Conservation (phyloP, 2,888 invertebrate species). For the Zootermopsis nevadensis region DNA sequence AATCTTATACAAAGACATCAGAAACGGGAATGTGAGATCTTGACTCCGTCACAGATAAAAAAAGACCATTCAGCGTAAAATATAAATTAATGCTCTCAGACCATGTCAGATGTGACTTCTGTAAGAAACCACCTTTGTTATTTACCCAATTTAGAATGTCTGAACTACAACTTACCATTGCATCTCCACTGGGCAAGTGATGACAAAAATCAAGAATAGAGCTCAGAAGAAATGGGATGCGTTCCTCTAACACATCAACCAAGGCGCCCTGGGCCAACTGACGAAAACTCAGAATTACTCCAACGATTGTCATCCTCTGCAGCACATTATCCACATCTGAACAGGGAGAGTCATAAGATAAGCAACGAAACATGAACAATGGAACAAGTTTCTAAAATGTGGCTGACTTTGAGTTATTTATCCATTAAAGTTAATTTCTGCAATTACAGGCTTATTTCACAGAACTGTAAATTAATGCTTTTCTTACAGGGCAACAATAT, state of each 20-base stretch:
- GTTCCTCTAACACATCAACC: constrained; percentile 90
- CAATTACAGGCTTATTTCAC: background rate
- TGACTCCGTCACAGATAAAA: too few relatives aligned
- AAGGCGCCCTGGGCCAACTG: constrained; percentile 94
- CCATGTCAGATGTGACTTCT: too few relatives aligned
- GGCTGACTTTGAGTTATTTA: background rate
- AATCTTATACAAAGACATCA: too few relatives aligned
- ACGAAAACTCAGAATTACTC: constrained; percentile 96
- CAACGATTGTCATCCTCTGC: constrained; percentile 97
- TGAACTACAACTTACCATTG: constrained; percentile 63
- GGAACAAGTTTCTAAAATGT: background rate
- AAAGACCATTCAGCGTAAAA: too few relatives aligned
- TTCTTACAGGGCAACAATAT: background rate
- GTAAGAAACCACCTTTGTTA: too few relatives aligned
- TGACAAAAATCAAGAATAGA: constrained; percentile 95
- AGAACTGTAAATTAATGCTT: background rate
- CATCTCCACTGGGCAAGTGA: constrained; percentile 90
- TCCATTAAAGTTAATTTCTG: background rate
- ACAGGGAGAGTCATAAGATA: constrained; percentile 47
- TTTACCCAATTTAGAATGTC: too few relatives aligned
- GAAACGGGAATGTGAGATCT: too few relatives aligned
- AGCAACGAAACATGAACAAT: too few relatives aligned
- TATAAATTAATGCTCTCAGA: too few relatives aligned
- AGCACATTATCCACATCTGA: constrained; percentile 91
- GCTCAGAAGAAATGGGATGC: constrained; percentile 95